Conservation (phyloP, 2,888 invertebrate genomes). For the Zaprionus obscuricornis region DNA sequence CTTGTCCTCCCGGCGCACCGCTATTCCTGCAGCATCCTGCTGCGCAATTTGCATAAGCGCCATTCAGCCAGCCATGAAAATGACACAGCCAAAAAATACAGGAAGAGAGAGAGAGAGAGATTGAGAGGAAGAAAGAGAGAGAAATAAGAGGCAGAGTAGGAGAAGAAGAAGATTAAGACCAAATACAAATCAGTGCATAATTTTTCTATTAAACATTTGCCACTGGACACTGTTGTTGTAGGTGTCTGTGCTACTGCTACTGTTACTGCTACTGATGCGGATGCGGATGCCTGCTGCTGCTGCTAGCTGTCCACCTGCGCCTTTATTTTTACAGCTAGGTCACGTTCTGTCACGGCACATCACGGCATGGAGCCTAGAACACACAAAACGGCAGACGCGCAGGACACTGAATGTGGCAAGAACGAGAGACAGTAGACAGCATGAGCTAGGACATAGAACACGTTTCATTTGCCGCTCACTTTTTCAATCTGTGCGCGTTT, state of each 20-base stretch:
- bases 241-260: too few species aligned
- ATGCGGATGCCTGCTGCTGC: conserved; percentile 40
- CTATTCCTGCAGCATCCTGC: not conserved
- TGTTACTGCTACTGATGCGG: conserved; percentile 30
- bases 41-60: conserved; percentile 70
- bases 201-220: conserved; percentile 74
- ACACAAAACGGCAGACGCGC: conserved; percentile 27
- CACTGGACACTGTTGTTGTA: conserved; percentile 16
- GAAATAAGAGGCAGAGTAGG: conserved; percentile 20
- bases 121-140: conserved; percentile 15
- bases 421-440: too few species aligned
- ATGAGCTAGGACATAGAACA: too few species aligned
- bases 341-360: conserved; percentile 33
- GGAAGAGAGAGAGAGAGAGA: not conserved
- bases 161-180: conserved; percentile 58
- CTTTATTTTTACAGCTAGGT: conserved; percentile 36
- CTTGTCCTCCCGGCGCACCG: conserved; percentile 8
- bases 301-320: conserved; percentile 38
- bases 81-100: conserved; percentile 37
- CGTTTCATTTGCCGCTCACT: conserved; percentile 66
- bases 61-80: conserved; percentile 69
- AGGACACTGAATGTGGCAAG: not conserved
- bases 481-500: conserved; percentile 73
- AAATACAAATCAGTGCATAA: conserved; percentile 77
- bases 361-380: conserved; percentile 13